phyloP scores from a whole-genome alignment of 2,888 invertebrate genomes.

The Chloromyia formosa region DNA sequence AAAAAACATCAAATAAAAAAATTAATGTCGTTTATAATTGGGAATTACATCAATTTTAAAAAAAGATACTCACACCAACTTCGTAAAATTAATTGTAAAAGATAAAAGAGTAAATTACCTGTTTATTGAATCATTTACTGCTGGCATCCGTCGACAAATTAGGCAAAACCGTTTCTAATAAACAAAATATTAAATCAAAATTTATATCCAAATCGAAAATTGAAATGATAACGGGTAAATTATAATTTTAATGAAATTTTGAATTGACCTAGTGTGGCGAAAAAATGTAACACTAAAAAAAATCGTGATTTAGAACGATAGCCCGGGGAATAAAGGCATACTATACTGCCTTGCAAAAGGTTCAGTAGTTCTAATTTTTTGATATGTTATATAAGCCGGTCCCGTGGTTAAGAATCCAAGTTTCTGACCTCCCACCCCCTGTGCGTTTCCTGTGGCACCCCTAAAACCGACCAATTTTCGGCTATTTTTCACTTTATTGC shows the following conservation, averaged over 20 bases:
- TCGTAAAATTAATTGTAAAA: conserved; percentile 1
- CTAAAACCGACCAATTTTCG: no score
- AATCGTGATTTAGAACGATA: no score
- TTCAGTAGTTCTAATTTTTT: no score
- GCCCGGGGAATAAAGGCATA: no score
- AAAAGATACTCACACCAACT: neutral
- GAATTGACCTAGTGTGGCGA: neutral
- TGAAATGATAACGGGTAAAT: neutral
- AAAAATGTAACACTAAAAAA: neutral
- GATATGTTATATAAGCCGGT: no score
- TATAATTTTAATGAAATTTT: conserved; percentile 13
- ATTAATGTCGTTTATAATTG: neutral
- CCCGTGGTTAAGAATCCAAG: no score
- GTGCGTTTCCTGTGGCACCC: no score
- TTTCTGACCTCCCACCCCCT: no score
- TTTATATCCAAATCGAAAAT: conserved; percentile 25
- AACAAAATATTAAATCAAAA: conserved; percentile 27
- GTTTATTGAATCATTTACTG: conserved; percentile 25
- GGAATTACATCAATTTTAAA: neutral
- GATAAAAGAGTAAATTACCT: conserved; percentile 21
- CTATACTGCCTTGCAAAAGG: no score
- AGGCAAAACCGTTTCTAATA: conserved; percentile 43
- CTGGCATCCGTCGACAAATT: conserved; percentile 21
- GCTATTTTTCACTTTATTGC: no score
- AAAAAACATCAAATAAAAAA: conserved; percentile 3